Evolutionary conservation across 2,113 vertebrate species (phyloP), one percentile per base, ranked within the genome.

Genomic region (Panurus biarmicus): DNA sequence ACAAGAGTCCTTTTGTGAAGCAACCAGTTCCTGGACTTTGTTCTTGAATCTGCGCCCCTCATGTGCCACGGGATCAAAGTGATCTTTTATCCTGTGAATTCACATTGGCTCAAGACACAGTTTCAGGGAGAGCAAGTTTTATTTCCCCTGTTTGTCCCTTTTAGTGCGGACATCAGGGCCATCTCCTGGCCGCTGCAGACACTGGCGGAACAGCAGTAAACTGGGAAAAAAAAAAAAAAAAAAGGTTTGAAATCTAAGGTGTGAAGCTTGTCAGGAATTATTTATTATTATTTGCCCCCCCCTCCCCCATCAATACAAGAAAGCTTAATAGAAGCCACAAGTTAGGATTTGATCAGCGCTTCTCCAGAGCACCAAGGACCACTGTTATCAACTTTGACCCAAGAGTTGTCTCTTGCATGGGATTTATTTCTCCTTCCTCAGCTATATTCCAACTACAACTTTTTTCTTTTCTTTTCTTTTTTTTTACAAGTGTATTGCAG

Each of bases 1-100:
- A 84, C 38, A 60, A 60, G 70, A 92, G 60, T 4, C 26, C 71
- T 81, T 71, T 38, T 83, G 36, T 60, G 47, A 24, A 84, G 22
- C 21, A 62, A 57, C 56, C 38, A 94, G 80, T 89, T 95, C 87
- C 86, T 69, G 82, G 33, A 71, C 94, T 96, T 96, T 84, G 83
- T 96, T 95, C 84, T 95, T 19, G 6, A 75, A 64, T 78, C 79
- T 80, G 83, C 50, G 64, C 48, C 66, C 76, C 75, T 76, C 75
- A 22, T 80, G 88, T 19, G 60, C 75, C 19, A 5, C 1, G 3
- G 67, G 79, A 92, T 84, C 88, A 83, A 93, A 95, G 86, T 1
- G 22, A 64, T 23, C 48, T 72, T 85, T 90, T 69, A 85, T 79
- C 53, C 81, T 21, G 36, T 1, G 35, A 40, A 47, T 85, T 31